phyloP scores from a whole-genome alignment of 1,140 invertebrate species.

The Lasioglossum albipes region DNA sequence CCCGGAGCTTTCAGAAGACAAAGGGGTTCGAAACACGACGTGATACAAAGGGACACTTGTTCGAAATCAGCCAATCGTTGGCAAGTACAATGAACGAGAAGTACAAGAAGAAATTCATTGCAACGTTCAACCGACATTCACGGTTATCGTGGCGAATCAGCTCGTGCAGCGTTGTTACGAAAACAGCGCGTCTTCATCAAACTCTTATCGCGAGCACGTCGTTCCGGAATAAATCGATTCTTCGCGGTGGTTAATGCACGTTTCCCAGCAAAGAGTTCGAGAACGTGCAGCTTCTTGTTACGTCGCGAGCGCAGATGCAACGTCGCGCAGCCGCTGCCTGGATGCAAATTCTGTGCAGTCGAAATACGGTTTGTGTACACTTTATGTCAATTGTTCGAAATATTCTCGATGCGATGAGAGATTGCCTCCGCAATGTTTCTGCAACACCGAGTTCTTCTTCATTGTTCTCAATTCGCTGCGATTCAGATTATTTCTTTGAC shows the following conservation, averaged over 20 bases:
- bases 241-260: background rate
- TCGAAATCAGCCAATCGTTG: background rate
- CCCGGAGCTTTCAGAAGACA: background rate
- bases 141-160: slow-evolving; percentile 36
- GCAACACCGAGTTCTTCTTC: background rate
- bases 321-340: too few relatives aligned
- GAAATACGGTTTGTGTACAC: background rate
- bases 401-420: background rate
- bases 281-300: background rate
- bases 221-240: slow-evolving; percentile 1
- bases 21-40: background rate
- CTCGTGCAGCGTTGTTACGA: slow-evolving; percentile 1
- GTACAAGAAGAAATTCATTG: background rate
- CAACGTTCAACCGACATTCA: slow-evolving; percentile 7
- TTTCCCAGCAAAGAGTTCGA: background rate
- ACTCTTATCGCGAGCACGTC: slow-evolving; percentile 27
- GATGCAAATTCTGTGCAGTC: background rate
- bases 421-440: background rate
- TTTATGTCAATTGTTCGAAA: background rate
- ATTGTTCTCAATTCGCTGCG: background rate
- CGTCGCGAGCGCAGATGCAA: too few relatives aligned
- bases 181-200: slow-evolving; percentile 38
- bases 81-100: slow-evolving; percentile 34
- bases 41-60: background rate
- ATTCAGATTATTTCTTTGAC: background rate